Evolutionary conservation across 2,113 vertebrate species (phyloP), one percentile per base, ranked within the genome.

Genomic region (Notiomystis cincta): DNA sequence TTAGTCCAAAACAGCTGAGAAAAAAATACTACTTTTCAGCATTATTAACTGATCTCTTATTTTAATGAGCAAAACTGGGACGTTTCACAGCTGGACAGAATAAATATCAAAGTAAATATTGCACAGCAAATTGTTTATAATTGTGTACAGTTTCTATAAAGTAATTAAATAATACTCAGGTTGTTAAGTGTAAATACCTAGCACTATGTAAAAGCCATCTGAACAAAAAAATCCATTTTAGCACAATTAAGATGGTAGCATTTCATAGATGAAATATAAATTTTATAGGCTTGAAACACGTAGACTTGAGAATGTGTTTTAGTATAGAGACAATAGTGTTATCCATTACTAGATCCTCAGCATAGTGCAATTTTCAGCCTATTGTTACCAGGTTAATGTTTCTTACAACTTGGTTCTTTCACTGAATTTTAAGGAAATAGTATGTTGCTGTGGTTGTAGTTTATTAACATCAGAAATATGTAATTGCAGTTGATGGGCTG

Each of bases 61-160:
- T 70, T 87, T 88, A 77, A 89, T 93, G 27, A 73, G 42, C 24
- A 93, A 92, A 97, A 89, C 65, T 69, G 64, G 44, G 51, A 70
- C 6, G 2, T 83, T 97, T 98, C 92, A 51, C 90, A 73, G n/a
- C 37, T 89, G 87, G 81, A 93, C 95, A 90, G 45, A 95, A 60
- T 83, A 91, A 95, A 95, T 96, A 91, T 80, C 85, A 48, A 75
- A 64, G 40, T 69, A 94, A 72, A 91, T 82, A 91, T 84, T 95
- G 24, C 50, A 62, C 79, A 92, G 54, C 65, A 78, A 96, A 95
- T 51, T 94, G 69, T 95, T 97, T 91, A n/a, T 58, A 66, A 61
- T 57, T 93, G 21, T 91, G 33, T 91, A 76, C 33, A 72, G 44
- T 33, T 50, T 96, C 87, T 94, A 85, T 94, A 76, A 96, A 95